These are phyloP conservation scores for Anguilla anguilla DNA, from an alignment of 2,797 vertebrate species.

Conservation along the genomic window DNA sequence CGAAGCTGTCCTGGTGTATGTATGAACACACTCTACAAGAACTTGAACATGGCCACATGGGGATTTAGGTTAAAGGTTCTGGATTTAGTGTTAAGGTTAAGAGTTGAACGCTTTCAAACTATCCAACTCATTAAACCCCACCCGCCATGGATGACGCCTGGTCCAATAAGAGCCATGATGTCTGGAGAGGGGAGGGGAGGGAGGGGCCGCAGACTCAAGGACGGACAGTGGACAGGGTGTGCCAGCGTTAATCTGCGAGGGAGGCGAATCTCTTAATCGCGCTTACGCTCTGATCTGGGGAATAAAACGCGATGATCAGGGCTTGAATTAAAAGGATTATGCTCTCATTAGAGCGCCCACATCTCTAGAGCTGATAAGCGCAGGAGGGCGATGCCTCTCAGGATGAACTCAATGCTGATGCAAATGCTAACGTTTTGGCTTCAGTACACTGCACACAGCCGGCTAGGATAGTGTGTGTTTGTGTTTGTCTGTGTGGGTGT, in stretches of 20 bases:
- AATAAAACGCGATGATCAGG: neutral
- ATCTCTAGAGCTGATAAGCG: neutral
- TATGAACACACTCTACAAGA: neutral
- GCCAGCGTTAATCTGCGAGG: neutral
- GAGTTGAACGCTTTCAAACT: neutral
- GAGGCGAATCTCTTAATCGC: neutral
- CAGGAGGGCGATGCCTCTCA: neutral
- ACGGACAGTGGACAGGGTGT: neutral
- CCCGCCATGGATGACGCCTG: neutral
- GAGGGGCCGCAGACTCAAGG: neutral
- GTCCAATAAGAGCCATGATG: neutral
- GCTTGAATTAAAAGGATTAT: neutral
- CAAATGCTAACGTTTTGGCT: neutral
- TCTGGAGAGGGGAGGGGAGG: neutral
- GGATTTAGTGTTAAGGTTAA: neutral
- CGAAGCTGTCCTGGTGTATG: neutral
- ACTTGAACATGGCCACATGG: neutral
- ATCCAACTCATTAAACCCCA: neutral
- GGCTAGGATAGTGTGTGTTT: neutral
- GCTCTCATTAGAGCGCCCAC: neutral
- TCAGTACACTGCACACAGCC: neutral
- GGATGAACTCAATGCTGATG: neutral
- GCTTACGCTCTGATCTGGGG: neutral
- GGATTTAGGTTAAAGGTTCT: neutral
- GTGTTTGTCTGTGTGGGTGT: no score